A percentile compares a stretch with the other conserved stretches of the same genome.
Conservation (phyloP, 2,797 vertebrate species). For the Pempheris klunzingeri region DNA sequence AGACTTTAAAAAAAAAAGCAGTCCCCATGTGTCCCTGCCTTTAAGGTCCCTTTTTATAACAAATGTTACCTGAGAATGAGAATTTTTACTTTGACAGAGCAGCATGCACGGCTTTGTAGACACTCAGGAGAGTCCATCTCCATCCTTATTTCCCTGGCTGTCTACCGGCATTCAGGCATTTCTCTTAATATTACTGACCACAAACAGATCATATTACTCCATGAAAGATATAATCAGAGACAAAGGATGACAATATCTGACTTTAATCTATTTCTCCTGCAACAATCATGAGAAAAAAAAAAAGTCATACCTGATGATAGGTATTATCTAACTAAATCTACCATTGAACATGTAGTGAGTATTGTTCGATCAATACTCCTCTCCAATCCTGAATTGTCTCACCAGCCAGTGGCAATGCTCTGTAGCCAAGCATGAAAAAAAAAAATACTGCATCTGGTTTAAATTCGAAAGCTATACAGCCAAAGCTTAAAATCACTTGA, state of each 20-base stretch:
- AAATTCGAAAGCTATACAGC: conserved; percentile 15
- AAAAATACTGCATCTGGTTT: conserved; percentile 1
- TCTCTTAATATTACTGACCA: conserved; percentile 37
- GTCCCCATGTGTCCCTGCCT: conserved; percentile 37
- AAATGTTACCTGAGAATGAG: conserved; percentile 19
- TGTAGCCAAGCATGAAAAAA: neutral
- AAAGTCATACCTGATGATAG: neutral
- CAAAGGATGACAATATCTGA: neutral
- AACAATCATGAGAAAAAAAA: neutral
- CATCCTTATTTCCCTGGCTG: conserved; percentile 43
- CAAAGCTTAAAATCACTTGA: conserved; percentile 31
- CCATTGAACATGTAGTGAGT: conserved; percentile 13
- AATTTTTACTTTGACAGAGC: conserved; percentile 34
- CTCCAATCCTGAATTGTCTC: neutral
- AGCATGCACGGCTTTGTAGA: conserved; percentile 33
- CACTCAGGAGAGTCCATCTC: conserved; percentile 32
- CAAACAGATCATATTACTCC: conserved; percentile 34
- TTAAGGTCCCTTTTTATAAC: conserved; percentile 27
- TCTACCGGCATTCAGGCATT: conserved; percentile 28
- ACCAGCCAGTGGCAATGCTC: conserved; percentile 9
- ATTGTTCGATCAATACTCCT: conserved; percentile 2
- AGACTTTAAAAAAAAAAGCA: conserved; percentile 24
- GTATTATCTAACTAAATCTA: conserved; percentile 1
- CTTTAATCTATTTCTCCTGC: conserved; percentile 9
- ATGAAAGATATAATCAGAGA: conserved; percentile 16